Conservation (phyloP, 2,797 vertebrate genomes). For the Pyrocephalus nanus region DNA sequence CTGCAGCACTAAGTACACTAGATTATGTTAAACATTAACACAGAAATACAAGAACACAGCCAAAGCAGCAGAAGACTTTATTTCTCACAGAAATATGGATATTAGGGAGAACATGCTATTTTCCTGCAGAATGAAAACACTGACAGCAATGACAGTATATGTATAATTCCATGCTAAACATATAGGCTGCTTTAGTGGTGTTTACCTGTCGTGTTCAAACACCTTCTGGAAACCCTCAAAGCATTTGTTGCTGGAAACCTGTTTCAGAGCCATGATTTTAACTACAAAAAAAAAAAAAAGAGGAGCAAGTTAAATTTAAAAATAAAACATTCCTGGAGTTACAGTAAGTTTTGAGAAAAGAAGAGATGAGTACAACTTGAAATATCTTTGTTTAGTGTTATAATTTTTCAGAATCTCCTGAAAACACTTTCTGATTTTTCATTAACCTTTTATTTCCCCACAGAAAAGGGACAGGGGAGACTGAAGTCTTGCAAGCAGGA, state of each 20-base stretch:
- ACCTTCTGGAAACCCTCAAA: slow-evolving; percentile 95
- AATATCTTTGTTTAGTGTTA: neutral
- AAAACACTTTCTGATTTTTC: neutral
- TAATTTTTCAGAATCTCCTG: neutral
- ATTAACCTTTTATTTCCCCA: neutral
- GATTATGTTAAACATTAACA: slow-evolving; percentile 5
- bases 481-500: neutral
- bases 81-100: neutral
- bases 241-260: slow-evolving; percentile 91
- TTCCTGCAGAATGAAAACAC: neutral
- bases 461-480: neutral
- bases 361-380: neutral
- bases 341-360: neutral
- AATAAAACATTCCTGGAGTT: neutral
- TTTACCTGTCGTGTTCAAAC: slow-evolving; percentile 95
- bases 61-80: neutral
- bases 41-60: neutral
- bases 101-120: neutral
- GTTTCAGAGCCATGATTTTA: slow-evolving; percentile 87
- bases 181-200: neutral
- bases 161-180: neutral
- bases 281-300: neutral
- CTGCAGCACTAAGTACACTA: neutral
- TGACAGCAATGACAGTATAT: neutral
- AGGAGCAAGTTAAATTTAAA: neutral